phyloP scores from a whole-genome alignment of 2,888 invertebrate genomes.

The Parnassius smintheus region DNA sequence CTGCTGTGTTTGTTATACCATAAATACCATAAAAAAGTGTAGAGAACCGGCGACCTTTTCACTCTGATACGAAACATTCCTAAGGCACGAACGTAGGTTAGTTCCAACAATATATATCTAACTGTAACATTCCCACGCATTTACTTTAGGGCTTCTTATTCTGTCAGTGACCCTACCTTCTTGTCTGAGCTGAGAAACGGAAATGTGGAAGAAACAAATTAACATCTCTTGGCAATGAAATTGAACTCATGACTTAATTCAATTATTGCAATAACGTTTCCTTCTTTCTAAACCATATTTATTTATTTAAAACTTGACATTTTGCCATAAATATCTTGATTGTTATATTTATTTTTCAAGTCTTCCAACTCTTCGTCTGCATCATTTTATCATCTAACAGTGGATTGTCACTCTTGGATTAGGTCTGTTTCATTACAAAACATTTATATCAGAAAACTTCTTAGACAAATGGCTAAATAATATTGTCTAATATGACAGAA shows the following conservation, averaged over 20 bases:
- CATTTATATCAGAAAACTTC: too few species aligned
- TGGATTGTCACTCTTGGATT: too few species aligned
- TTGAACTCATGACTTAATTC: neutral
- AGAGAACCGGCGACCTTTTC: too few species aligned
- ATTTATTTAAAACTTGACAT: neutral
- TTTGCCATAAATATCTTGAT: too few species aligned
- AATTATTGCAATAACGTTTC: neutral
- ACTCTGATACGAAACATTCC: too few species aligned
- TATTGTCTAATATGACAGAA: too few species aligned
- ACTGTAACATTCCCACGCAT: constrained; percentile 21
- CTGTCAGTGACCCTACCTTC: neutral
- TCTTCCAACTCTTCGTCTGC: neutral
- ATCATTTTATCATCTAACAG: too few species aligned
- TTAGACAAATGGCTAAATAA: too few species aligned
- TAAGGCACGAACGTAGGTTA: neutral
- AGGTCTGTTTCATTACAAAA: too few species aligned
- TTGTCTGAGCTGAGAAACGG: constrained; percentile 1
- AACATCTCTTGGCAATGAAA: neutral
- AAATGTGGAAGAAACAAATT: too few species aligned
- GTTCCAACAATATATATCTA: constrained; percentile 14
- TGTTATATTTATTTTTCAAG: neutral
- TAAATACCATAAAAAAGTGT: too few species aligned
- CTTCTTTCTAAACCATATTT: neutral
- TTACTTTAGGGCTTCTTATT: neutral
- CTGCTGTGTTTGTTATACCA: too few species aligned